A percentile compares a stretch with the other conserved stretches of the same genome.
Conservation (phyloP, 2,113 vertebrate species). For the Gnathonemus longibarbis region DNA sequence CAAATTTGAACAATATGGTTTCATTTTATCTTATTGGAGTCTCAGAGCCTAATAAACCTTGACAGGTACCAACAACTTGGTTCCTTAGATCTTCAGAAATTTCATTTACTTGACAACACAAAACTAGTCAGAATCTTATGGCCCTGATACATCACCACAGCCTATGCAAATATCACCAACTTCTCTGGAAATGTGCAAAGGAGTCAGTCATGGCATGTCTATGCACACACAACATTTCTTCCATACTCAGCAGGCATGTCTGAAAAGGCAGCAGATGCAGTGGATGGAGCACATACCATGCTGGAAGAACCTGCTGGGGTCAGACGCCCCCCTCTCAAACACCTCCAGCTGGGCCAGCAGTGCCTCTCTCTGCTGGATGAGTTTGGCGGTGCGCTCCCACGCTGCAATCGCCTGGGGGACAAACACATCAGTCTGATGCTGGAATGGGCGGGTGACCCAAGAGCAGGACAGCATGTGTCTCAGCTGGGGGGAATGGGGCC, state of each 20-base stretch:
- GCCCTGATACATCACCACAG: too few species aligned
- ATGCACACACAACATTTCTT: not conserved
- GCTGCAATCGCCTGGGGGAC: conserved; percentile 32
- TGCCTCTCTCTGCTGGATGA: conserved; percentile 56
- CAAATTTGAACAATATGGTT: not conserved
- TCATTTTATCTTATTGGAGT: not conserved
- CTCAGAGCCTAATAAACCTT: not conserved
- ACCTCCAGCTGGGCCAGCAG: conserved; percentile 52
- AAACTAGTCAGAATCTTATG: not conserved
- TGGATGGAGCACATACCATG: conserved; percentile 20
- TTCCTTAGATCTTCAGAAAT: not conserved
- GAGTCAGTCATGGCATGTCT: not conserved
- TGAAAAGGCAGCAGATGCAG: not conserved
- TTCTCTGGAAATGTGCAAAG: not conserved
- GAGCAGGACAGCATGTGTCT: not conserved
- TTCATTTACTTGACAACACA: not conserved
- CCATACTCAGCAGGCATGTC: not conserved
- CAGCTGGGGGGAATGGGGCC: not conserved
- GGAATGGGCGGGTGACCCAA: not conserved
- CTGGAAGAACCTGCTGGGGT: conserved; percentile 63
- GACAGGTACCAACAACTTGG: not conserved
- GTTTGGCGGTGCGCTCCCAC: conserved; percentile 53
- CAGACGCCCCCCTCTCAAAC: conserved; percentile 61
- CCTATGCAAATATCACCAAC: not conserved
- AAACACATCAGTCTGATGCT: not conserved